These are phyloP conservation scores for Equus przewalskii DNA, from an alignment of 2,113 vertebrate genomes.

Conservation along the genomic window DNA sequence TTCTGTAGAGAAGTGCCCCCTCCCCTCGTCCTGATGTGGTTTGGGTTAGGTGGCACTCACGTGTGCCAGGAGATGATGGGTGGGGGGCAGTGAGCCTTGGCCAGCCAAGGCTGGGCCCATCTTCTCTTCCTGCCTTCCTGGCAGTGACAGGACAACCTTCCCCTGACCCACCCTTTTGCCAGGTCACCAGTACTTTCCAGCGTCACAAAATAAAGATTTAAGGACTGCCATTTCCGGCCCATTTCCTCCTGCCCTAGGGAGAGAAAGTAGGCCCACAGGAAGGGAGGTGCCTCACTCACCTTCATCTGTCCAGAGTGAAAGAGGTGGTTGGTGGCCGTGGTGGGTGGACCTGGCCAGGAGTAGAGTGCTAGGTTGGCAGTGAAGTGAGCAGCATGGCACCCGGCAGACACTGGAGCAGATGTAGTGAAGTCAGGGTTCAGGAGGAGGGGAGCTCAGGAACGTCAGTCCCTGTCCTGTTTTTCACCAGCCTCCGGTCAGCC, in stretches of 20 bases:
- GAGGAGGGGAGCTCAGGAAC: neutral
- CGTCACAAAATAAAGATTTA: neutral
- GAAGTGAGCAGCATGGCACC: neutral
- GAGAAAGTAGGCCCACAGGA: slow-evolving; percentile 55
- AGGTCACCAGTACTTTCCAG: neutral
- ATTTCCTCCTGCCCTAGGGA: neutral
- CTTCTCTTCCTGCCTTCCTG: neutral
- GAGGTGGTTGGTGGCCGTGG: neutral
- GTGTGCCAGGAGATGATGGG: neutral
- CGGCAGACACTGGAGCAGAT: neutral
- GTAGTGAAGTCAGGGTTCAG: neutral
- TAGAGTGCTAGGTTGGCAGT: neutral
- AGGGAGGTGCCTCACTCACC: neutral
- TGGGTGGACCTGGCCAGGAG: neutral
- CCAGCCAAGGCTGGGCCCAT: neutral
- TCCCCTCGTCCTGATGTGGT: neutral
- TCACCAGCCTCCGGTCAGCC: neutral
- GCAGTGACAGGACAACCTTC: neutral
- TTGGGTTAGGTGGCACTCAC: neutral
- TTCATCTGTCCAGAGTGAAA: neutral
- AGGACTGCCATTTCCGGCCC: neutral
- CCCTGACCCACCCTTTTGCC: neutral
- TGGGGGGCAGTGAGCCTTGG: neutral
- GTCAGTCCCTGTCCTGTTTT: neutral
- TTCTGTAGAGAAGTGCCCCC: neutral